Base-by-base conservation (phyloP, 1,140 invertebrate species). In the Achroia grisella region DNA sequence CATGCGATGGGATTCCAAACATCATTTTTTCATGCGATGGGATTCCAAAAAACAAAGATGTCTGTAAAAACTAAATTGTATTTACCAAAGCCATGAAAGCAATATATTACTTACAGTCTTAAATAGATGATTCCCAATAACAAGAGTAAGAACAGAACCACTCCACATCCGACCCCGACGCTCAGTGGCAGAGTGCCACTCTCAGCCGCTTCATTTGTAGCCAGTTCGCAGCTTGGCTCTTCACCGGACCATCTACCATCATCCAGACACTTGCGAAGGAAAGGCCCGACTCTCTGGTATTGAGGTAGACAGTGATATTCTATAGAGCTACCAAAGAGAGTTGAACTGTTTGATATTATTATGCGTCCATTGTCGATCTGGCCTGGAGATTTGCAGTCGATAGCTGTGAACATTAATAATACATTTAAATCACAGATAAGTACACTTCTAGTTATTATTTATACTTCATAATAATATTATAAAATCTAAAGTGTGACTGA, bases 231-330 rank as follows among this genome's bases (percentile, higher is more conserved):
- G 60, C 82, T 88, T 0, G 94, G 92, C 58, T 95, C 92, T 10
- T 94, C 92, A 1, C 93, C 94, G 6, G 93, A 95, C 95, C 95
- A 97, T 9, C 88, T 80, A 3, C 93, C 94, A 44, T 92, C 92
- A 37, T 95, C 93, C 63, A 92, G 85, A 74, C 95, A 96, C 64
- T 94, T 95, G 37, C 94, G 87, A 1, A 94, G 78, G 71, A 94
- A 95, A 3, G 93, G 92, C 0, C 95, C 95, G 1, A 93, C 89
- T 31, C 94, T 88, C 67, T 94, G 92, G 77, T 89, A 96, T 52
- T 94, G 93, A 5, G 94, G 94, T 41, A 96, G 81, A 68, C 97
- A 98, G 55, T 95, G 93, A 72, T 97, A 98, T 64, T 96, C 93
- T 1, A 95, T 91, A 1, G 91, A 90, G 43, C 93, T 93, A 5